phyloP scores from a whole-genome alignment of 2,888 invertebrate species.

The Cantharis rustica region DNA sequence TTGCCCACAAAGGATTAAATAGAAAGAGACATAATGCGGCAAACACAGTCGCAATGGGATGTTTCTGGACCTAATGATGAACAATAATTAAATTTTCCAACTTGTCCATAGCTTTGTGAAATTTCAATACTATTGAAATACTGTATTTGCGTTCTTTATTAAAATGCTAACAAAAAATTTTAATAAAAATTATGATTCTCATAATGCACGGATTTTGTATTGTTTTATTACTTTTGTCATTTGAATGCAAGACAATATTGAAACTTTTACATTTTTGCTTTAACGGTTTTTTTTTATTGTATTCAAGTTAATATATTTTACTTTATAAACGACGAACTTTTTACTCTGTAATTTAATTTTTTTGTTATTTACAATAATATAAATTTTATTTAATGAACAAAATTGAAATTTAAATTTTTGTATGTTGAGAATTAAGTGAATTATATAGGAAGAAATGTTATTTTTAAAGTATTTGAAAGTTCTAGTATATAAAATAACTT shows the following conservation, averaged over 20 bases:
- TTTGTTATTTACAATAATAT: neutral
- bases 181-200: neutral
- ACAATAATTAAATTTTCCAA: neutral
- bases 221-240: neutral
- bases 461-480: neutral
- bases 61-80: neutral
- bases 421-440: neutral
- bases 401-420: neutral
- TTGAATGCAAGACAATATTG: neutral
- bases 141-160: neutral
- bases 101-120: neutral
- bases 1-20: too few relatives aligned
- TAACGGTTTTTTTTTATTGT: neutral
- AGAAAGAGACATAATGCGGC: too few relatives aligned
- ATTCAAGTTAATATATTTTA: neutral
- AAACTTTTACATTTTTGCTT: neutral
- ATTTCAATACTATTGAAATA: neutral
- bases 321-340: neutral
- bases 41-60: neutral
- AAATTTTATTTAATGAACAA: neutral
- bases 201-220: neutral
- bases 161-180: neutral
- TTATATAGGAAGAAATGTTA: neutral
- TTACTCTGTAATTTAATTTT: neutral
- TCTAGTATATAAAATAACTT: neutral